Evolutionary conservation across 2,797 vertebrate genomes (phyloP), one percentile per base, ranked within the genome.

Genomic region (Peromyscus nudipes): DNA sequence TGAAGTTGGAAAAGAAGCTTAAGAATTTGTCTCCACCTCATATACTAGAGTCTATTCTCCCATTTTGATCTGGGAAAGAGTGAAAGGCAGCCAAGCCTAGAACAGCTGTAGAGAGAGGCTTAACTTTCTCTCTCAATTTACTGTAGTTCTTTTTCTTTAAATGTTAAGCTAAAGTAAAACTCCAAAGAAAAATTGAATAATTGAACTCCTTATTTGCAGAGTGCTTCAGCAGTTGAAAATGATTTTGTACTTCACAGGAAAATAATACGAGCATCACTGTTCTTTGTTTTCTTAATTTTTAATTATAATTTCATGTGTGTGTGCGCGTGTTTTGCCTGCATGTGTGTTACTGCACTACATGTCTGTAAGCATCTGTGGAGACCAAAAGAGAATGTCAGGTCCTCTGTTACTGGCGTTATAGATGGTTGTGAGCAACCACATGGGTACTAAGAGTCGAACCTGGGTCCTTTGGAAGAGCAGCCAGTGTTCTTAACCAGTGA

Each of bases 1-100:
- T 97, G 67, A 96, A 98, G 82, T 97, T 97, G 91, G 97, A 97
- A 97, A 67, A 91, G 83, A 90, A 97, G 73, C 94, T 96, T 91
- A 96, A 97, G 67, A 88, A 77, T 94, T 96, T 94, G 75, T 64
- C 49, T 96, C 86, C 46, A 83, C 91, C 89, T 93, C 82, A 84
- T 81, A 29, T 27, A 37, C 9, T 85, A 88, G 82, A 69, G 65
- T 83, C 82, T 90, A 25, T 75, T 75, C 88, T 97, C 77, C 90
- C 81, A 37, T 65, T 79, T 93, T 96, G 89, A 96, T 34, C 19
- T 91, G 77, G 52, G 85, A 43, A 89, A 92, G 43, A n/a, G 55
- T 3, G 0, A 77, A 62, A 94, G 10, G 40, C 85, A 86, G 84
- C 92, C 96, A 92, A 75, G 81, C 43, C 52, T 65, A 85, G 94